Evolutionary conservation across 2,888 invertebrate species (phyloP).

Genomic region (Embidobia sp.): DNA sequence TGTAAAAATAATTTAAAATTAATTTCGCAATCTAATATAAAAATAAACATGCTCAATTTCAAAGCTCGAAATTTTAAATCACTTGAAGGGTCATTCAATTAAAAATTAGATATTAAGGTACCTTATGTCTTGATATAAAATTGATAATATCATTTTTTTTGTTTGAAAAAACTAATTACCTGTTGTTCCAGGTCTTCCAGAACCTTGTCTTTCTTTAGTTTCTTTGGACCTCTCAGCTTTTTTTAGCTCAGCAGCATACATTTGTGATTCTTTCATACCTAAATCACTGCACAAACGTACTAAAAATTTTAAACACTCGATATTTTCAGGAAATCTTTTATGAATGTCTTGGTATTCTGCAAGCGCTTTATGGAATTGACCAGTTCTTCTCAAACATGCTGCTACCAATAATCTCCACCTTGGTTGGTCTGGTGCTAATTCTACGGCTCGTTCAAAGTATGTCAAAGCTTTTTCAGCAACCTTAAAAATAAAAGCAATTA

Average conservation of each 20-base stretch:
- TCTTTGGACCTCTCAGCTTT: conserved; percentile 85
- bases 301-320: conserved; percentile 94
- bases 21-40: conserved; percentile 7
- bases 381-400: conserved; percentile 90
- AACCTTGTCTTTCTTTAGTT: conserved; percentile 83
- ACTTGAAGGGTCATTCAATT: too few relatives aligned
- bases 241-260: conserved; percentile 92
- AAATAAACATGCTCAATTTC: not conserved
- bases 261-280: conserved; percentile 93
- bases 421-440: conserved; percentile 83
- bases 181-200: conserved; percentile 83
- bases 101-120: too few relatives aligned
- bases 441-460: conserved; percentile 91
- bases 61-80: too few relatives aligned
- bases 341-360: conserved; percentile 93
- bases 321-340: conserved; percentile 95
- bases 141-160: too few relatives aligned
- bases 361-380: conserved; percentile 92
- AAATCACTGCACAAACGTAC: conserved; percentile 94
- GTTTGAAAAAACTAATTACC: conserved; percentile 51
- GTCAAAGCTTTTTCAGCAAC: conserved; percentile 92
- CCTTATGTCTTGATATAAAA: too few relatives aligned
- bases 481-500: conserved; percentile 67
- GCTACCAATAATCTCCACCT: conserved; percentile 94
- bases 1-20: conserved; percentile 34